These are phyloP conservation scores for Temnothorax rugatulus DNA, from an alignment of 2,888 invertebrate genomes.

Conservation along the genomic window DNA sequence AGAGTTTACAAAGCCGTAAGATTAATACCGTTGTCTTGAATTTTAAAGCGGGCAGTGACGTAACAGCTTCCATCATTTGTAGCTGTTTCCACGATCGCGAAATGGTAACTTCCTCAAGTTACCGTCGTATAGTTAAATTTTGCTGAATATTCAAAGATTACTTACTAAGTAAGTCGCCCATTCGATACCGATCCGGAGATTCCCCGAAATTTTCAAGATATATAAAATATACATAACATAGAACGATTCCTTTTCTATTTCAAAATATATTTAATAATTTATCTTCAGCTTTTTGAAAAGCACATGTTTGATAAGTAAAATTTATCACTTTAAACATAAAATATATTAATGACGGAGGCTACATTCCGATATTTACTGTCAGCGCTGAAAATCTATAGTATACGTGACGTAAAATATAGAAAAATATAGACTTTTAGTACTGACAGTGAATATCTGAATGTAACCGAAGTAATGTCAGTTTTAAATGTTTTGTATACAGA, in stretches of 20 bases:
- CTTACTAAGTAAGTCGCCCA: not conserved
- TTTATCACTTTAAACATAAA: not conserved
- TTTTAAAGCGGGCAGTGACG: slow-evolving; percentile 57
- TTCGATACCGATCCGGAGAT: not conserved
- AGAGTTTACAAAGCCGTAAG: slow-evolving; percentile 64
- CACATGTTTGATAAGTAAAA: not conserved
- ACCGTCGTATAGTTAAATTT: slow-evolving; percentile 22
- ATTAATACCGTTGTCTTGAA: slow-evolving; percentile 69
- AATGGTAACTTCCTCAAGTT: not conserved
- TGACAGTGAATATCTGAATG: no score
- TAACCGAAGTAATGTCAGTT: not conserved
- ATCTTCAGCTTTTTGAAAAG: not conserved
- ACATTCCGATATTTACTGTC: no score
- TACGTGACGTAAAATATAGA: no score
- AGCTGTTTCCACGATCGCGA: slow-evolving; percentile 28
- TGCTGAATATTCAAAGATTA: slow-evolving; percentile 14
- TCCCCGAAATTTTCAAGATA: not conserved
- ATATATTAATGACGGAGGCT: no score
- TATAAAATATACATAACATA: not conserved
- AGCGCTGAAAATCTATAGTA: no score
- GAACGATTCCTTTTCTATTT: not conserved
- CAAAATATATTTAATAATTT: not conserved
- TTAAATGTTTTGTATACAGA: not conserved
- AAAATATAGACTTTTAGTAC: no score
- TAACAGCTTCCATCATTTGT: slow-evolving; percentile 67